Evolutionary conservation across 1,140 invertebrate genomes (phyloP).

Genomic region (Hestina assimilis): DNA sequence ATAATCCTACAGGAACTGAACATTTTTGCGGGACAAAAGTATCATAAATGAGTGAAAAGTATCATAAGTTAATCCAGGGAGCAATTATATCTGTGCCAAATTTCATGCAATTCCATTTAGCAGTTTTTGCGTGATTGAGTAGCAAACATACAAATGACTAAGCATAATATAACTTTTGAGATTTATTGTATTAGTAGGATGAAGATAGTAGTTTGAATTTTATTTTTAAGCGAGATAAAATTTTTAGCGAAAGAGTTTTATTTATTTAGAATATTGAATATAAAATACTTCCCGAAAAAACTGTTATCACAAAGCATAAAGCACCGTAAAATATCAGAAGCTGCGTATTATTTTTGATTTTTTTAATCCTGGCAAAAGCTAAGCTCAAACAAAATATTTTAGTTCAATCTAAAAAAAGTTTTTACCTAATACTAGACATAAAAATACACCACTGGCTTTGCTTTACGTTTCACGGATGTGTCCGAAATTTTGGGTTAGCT

Average conservation of each 20-base stretch:
- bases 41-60: no score
- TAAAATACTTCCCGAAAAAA: slow-evolving; percentile 6
- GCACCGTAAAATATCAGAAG: slow-evolving; percentile 25
- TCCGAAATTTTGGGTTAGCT: slow-evolving; percentile 33
- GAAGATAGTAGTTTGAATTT: no score
- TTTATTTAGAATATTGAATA: slow-evolving; percentile 11
- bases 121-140: no score
- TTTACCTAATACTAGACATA: slow-evolving; percentile 35
- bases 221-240: no score
- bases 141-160: no score
- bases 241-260: slow-evolving; percentile 3
- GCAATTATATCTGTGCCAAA: no score
- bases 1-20: no score
- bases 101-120: no score
- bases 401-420: slow-evolving; percentile 34
- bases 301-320: slow-evolving; percentile 24
- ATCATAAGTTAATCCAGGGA: no score
- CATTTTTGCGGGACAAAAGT: no score
- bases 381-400: slow-evolving; percentile 40
- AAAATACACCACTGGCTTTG: slow-evolving; percentile 38
- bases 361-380: slow-evolving; percentile 31
- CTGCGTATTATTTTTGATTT: slow-evolving; percentile 32
- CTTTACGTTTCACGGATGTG: slow-evolving; percentile 32
- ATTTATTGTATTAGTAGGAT: no score
- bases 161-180: no score